Evolutionary conservation across 1,140 invertebrate species (phyloP).

Genomic region (Leptinotarsa undecemlineata): DNA sequence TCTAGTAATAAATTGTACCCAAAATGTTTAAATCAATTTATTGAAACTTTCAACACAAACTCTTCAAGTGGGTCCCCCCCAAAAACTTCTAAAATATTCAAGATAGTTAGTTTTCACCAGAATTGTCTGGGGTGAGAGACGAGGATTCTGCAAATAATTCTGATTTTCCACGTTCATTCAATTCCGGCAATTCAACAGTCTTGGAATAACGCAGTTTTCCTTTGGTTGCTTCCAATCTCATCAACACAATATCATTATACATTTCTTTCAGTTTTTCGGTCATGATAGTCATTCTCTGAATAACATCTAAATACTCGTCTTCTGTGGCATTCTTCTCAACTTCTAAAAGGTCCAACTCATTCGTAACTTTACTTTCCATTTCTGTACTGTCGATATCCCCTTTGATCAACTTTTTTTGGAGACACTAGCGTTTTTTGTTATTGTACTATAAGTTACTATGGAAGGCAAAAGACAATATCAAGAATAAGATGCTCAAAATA

Average conservation of each 20-base stretch:
- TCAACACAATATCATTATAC: background rate
- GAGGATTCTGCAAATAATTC: background rate
- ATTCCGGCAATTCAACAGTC: background rate
- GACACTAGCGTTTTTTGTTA: too few species aligned
- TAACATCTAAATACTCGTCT: background rate
- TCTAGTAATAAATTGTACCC: too few species aligned
- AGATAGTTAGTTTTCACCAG: too few species aligned
- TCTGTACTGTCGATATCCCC: too few species aligned
- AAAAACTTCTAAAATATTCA: too few species aligned
- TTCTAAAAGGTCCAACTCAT: background rate
- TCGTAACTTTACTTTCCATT: background rate
- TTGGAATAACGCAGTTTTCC: constrained; percentile 2
- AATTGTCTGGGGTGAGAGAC: background rate
- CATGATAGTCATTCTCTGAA: background rate
- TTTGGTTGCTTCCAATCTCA: background rate
- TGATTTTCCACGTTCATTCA: background rate
- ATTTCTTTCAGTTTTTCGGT: background rate
- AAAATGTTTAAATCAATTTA: too few species aligned
- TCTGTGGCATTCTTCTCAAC: background rate
- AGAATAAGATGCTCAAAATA: too few species aligned
- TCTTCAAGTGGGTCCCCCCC: too few species aligned
- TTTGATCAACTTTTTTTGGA: too few species aligned
- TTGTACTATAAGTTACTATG: too few species aligned
- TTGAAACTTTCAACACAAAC: too few species aligned
- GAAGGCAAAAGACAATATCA: too few species aligned